Evolutionary conservation across 2,888 invertebrate genomes (phyloP).

Genomic region (Ectropis crepuscularia): DNA sequence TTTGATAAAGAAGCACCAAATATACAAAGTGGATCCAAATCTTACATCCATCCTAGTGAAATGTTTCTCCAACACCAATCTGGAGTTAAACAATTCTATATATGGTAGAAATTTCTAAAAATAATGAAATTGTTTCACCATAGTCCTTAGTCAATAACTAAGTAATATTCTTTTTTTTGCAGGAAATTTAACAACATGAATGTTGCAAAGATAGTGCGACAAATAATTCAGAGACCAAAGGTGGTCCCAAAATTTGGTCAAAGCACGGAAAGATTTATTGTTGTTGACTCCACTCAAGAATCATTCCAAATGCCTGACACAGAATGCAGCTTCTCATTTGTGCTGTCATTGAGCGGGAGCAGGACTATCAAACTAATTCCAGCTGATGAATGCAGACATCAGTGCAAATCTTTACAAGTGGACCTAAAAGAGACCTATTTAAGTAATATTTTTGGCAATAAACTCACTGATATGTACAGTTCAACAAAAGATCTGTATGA

Average conservation of each 20-base stretch:
- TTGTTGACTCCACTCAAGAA: slow-evolving; percentile 89
- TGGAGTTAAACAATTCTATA: slow-evolving; percentile 56
- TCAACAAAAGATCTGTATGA: no score
- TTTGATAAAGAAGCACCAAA: slow-evolving; percentile 87
- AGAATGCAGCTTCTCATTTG: slow-evolving; percentile 92
- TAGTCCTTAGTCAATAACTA: background rate
- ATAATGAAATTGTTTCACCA: background rate
- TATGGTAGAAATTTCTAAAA: slow-evolving; percentile 56
- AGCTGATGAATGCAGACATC: slow-evolving; percentile 89
- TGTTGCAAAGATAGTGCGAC: slow-evolving; percentile 88
- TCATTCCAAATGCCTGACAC: slow-evolving; percentile 90
- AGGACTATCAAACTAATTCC: slow-evolving; percentile 90
- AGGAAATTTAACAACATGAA: slow-evolving; percentile 93
- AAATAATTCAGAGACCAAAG: slow-evolving; percentile 88
- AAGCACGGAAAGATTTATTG: slow-evolving; percentile 90
- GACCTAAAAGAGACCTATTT: slow-evolving; percentile 89
- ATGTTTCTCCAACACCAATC: slow-evolving; percentile 57
- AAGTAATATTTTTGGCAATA: slow-evolving; percentile 79
- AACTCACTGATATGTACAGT: background rate
- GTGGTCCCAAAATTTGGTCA: slow-evolving; percentile 90
- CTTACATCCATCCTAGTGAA: slow-evolving; percentile 68
- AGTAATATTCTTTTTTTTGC: slow-evolving; percentile 40
- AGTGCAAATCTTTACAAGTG: slow-evolving; percentile 89
- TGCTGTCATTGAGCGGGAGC: slow-evolving; percentile 89
- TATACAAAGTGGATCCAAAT: slow-evolving; percentile 74